Percentiles rank a stretch among this genome's conserved stretches.
Evolutionary conservation across 2,888 invertebrate species (phyloP).

Genomic region (Dolomedes plantarius): DNA sequence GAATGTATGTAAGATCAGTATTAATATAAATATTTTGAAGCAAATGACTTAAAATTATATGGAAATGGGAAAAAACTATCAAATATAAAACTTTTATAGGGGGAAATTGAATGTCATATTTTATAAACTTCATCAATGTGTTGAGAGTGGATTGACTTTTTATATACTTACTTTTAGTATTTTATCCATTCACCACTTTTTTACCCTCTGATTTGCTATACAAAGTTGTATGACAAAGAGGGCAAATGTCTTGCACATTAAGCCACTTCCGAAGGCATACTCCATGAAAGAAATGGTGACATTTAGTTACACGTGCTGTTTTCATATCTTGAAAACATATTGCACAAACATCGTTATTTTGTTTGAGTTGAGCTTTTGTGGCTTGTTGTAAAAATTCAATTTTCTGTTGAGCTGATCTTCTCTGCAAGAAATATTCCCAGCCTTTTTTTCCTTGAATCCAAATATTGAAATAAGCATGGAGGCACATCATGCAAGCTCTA

Average conservation of each 20-base stretch:
- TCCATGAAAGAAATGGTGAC: constrained; percentile 92
- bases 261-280: constrained; percentile 96
- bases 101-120: no score
- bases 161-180: no score
- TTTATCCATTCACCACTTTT: background rate
- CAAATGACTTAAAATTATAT: no score
- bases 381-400: constrained; percentile 93
- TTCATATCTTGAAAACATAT: constrained; percentile 97
- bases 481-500: constrained; percentile 95
- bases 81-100: no score
- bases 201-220: constrained; percentile 25
- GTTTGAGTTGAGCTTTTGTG: constrained; percentile 84
- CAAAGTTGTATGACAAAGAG: constrained; percentile 89
- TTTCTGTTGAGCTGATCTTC: constrained; percentile 92
- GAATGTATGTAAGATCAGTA: no score
- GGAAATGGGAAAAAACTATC: no score
- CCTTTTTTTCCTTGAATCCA: constrained; percentile 92
- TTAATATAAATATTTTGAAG: no score
- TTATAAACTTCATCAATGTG: no score
- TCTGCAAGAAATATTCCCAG: constrained; percentile 93
- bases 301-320: constrained; percentile 87
- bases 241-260: constrained; percentile 94
- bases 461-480: constrained; percentile 97
- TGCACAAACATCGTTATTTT: constrained; percentile 92
- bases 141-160: no score